phyloP scores from a whole-genome alignment of 2,888 invertebrate species.

The Coelogynopora nodosa region DNA sequence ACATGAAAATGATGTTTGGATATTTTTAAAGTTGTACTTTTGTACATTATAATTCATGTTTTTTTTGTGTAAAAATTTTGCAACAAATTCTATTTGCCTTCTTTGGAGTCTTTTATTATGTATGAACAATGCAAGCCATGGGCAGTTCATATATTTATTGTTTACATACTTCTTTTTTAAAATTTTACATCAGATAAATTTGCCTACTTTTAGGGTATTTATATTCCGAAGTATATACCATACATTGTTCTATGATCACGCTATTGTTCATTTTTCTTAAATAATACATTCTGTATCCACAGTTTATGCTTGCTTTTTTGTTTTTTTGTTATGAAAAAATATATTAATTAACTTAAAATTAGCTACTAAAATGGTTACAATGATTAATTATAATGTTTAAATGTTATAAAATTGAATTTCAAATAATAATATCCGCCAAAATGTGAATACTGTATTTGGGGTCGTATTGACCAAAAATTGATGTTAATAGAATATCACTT shows the following conservation, averaged over 20 bases:
- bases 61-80: background rate
- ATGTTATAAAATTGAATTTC: no score
- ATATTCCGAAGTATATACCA: background rate
- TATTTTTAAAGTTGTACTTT: background rate
- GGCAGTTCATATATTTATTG: background rate
- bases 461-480: no score
- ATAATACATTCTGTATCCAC: background rate
- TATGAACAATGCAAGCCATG: background rate
- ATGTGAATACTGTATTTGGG: no score
- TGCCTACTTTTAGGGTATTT: background rate
- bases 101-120: background rate
- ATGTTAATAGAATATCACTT: no score
- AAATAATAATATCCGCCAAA: no score
- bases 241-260: background rate
- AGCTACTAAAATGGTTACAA: background rate
- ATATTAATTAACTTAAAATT: background rate
- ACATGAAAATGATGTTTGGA: background rate
- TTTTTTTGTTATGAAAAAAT: no score
- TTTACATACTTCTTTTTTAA: background rate
- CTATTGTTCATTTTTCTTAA: no score
- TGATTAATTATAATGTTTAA: background rate
- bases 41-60: background rate
- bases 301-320: background rate
- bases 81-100: background rate
- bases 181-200: background rate